These are phyloP conservation scores for Pseudoips prasinana DNA, from an alignment of 2,888 invertebrate genomes.

Conservation along the genomic window DNA sequence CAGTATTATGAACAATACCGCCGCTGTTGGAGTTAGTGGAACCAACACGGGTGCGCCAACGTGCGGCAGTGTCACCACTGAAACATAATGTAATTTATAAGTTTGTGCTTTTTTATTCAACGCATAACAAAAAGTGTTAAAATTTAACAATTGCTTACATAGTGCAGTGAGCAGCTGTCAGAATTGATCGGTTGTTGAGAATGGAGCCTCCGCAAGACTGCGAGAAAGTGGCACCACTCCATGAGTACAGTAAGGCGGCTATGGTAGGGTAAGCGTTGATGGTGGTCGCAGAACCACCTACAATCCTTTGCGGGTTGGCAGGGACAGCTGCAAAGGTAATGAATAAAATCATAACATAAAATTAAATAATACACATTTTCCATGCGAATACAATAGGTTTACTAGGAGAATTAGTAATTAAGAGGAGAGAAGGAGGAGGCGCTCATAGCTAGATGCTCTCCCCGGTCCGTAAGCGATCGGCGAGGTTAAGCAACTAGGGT, in stretches of 20 bases:
- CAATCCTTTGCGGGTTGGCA: conserved; percentile 33
- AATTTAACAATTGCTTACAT: conserved; percentile 7
- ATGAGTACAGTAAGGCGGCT: conserved; percentile 26
- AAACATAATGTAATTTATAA: conserved; percentile 9
- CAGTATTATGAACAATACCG: conserved; percentile 36
- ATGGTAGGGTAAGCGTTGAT: conserved; percentile 31
- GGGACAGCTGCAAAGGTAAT: conserved; percentile 24
- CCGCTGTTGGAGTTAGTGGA: conserved; percentile 48
- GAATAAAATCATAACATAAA: not conserved
- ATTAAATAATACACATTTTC: not conserved
- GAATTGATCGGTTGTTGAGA: conserved; percentile 31
- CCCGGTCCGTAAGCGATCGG: too few relatives aligned
- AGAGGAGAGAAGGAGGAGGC: too few relatives aligned
- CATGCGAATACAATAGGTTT: too few relatives aligned
- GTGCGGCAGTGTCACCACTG: conserved; percentile 30
- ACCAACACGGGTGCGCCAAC: conserved; percentile 50
- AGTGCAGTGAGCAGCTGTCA: conserved; percentile 33
- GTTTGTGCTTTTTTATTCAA: not conserved
- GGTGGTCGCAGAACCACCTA: conserved; percentile 40
- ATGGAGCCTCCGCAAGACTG: conserved; percentile 38
- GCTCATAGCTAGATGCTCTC: too few relatives aligned
- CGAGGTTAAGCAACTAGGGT: too few relatives aligned
- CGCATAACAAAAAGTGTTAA: not conserved
- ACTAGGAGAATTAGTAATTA: too few relatives aligned
- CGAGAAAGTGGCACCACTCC: conserved; percentile 9